Evolutionary conservation across 2,797 vertebrate species (phyloP).

Genomic region (Dendrocincla tyrannina): DNA sequence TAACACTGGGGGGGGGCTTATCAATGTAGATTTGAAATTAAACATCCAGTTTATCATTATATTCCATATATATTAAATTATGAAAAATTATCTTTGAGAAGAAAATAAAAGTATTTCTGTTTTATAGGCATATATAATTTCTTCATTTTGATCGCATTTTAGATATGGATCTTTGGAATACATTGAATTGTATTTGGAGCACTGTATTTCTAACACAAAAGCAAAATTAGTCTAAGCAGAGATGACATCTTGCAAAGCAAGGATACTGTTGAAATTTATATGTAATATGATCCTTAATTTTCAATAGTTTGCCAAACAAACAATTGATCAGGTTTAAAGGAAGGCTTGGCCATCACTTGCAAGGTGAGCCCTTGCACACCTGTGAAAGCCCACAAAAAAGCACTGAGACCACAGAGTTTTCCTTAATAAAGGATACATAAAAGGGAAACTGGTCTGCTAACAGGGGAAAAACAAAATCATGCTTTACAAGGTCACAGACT

Average conservation of each 20-base stretch:
- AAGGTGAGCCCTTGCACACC: not conserved
- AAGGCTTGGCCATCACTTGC: not conserved
- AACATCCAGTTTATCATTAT: constrained; percentile 18
- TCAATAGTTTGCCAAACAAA: not conserved
- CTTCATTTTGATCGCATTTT: not conserved
- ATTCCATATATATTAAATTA: not conserved
- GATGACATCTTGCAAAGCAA: not conserved
- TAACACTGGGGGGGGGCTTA: not conserved
- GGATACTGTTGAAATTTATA: not conserved
- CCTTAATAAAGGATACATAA: not conserved
- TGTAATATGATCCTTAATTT: not conserved
- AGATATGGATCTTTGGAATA: not conserved
- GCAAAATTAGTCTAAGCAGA: not conserved
- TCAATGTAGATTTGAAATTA: not conserved
- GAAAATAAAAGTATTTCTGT: not conserved
- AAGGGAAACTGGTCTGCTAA: not conserved
- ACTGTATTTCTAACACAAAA: not conserved
- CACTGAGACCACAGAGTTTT: not conserved
- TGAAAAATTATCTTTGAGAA: constrained; percentile 2
- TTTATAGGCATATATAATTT: not conserved
- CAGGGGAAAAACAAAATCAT: accelerated
- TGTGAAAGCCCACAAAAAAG: not conserved
- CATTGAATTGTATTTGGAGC: not conserved
- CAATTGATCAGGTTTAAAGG: not conserved
- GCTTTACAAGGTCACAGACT: not conserved